Evolutionary conservation across 2,888 invertebrate species (phyloP).

Genomic region (Creontiades dilutus): DNA sequence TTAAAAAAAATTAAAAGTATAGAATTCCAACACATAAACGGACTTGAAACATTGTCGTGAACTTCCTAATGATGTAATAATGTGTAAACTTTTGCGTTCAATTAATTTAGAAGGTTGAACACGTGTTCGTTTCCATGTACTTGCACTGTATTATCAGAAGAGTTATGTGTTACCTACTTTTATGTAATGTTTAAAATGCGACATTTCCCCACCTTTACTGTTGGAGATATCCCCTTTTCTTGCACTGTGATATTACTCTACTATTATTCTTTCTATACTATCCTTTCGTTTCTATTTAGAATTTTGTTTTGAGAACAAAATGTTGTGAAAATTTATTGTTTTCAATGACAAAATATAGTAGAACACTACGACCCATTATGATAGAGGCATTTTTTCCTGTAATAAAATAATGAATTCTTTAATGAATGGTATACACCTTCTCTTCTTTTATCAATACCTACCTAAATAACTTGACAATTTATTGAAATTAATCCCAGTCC

Average conservation of each 20-base stretch:
- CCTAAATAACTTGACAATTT: neutral
- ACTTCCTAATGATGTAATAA: neutral
- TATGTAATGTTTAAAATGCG: neutral
- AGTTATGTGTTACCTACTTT: neutral
- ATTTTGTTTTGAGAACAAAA: conserved; percentile 1
- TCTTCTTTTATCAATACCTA: neutral
- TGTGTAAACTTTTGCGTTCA: neutral
- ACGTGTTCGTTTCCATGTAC: neutral
- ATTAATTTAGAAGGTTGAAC: neutral
- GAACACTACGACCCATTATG: neutral
- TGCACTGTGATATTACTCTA: conserved; percentile 63
- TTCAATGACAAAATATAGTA: neutral
- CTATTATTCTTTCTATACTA: conserved; percentile 3
- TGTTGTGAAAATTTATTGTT: neutral
- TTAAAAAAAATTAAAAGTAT: no score
- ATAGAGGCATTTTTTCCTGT: conserved; percentile 14
- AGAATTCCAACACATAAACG: no score
- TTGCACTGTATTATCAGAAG: neutral
- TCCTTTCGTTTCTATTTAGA: neutral
- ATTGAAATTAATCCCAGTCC: neutral
- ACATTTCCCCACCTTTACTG: conserved; percentile 11
- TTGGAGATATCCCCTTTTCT: conserved; percentile 57
- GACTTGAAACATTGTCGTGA: neutral
- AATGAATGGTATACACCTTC: conserved; percentile 1
- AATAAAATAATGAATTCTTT: neutral